These are phyloP conservation scores for Lepidocolaptes lacrymiger DNA, from an alignment of 2,797 vertebrate genomes.

Conservation along the genomic window DNA sequence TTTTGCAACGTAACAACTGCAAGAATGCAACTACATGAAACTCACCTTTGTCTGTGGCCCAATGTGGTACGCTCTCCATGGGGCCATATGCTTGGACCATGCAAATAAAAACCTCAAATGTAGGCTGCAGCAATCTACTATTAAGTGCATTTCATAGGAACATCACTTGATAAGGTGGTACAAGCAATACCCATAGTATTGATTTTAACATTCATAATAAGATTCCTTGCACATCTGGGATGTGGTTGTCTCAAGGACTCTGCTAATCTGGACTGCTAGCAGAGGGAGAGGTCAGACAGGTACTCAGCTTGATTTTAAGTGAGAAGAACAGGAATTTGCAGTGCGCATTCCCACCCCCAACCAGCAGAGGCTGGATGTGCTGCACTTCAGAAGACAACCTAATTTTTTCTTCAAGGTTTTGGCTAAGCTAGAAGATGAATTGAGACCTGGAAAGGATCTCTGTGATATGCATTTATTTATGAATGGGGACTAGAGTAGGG, in stretches of 20 bases:
- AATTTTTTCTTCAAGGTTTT: neutral
- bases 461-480: constrained; percentile 44
- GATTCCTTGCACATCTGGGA: neutral
- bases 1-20: neutral
- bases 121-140: neutral
- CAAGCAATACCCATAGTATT: neutral
- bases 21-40: neutral
- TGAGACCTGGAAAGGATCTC: neutral
- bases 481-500: neutral
- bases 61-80: neutral
- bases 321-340: neutral
- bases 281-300: neutral
- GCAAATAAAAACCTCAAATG: neutral
- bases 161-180: neutral
- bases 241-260: neutral
- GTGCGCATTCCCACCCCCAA: neutral
- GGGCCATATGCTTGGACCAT: neutral
- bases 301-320: neutral
- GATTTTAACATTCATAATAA: neutral
- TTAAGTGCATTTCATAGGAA: neutral
- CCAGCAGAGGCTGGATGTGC: neutral
- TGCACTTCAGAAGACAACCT: neutral
- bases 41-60: neutral
- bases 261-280: neutral
- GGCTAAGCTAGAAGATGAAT: neutral